Base-by-base conservation (phyloP, 1,140 invertebrate species). In the Maconellicoccus hirsutus region DNA sequence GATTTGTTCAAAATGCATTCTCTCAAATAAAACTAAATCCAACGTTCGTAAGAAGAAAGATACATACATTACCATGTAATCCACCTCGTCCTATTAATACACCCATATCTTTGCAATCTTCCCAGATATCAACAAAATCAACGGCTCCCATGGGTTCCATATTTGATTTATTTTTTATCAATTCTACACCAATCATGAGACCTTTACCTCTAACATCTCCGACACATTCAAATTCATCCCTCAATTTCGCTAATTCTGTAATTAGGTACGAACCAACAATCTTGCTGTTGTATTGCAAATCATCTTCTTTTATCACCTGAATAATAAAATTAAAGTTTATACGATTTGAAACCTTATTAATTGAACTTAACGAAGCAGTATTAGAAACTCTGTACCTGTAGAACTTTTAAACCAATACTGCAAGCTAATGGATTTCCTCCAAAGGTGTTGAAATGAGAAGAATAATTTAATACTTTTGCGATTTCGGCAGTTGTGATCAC, bases 131-230 rank as follows among this genome's bases (percentile, higher is more conserved):
- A 0, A 81, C 76, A 8, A 96, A 82, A 72, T 86, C 82, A 7
- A 84, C 80, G 0, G 78, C 74, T 8, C 80, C 74, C 6, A 98
- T 78, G 0, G 93, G 88, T 38, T 82, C 79, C 71, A 83, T 87
- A 0, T 84, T 86, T 70, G 85, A 83, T 59, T 85, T 82, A 77
- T 92, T 85, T 10, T 80, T 78, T 0, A 96, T 89, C 70, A 97
- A 79, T 79, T 98, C 94, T 0, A 98, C 77, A 0, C 94, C 96
- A 74, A 98, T 87, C 94, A 98, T 98, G n/a, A 98, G 80, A 0
- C 96, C 96, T 81, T 96, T 97, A 3, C 96, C 96, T 70, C 96
- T 82, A 0, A 98, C 93, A 81, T 98, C 96, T 12, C 96, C 95
- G 21, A 98, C 85, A 26, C 90, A 80, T 0, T 83, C 79, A 76